Evolutionary conservation across 2,113 vertebrate species (phyloP), one percentile per base, ranked within the genome.

Genomic region (Amblyopsis rosae): DNA sequence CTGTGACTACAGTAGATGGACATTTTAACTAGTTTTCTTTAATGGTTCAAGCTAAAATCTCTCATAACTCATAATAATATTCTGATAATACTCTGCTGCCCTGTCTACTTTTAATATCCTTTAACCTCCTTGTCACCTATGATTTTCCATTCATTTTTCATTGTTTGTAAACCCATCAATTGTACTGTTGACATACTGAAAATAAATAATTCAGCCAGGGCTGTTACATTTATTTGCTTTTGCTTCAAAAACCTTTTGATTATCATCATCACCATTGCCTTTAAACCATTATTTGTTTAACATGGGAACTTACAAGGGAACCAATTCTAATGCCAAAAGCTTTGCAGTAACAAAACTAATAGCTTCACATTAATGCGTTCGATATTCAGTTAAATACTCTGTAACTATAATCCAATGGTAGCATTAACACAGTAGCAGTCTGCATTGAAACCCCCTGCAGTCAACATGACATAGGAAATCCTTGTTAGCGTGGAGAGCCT

Each of bases 121-220:
- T 63, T 67, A 16, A 65, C 47, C 47, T 61, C 56, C 49, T 32
- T 61, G 9, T 58, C 59, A 13, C 48, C 50, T 19, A 51, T 67
- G 16, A 64, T 67, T 76, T 69, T 72, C 56, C 51, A 73, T 78
- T 83, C 9, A 65, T 83, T 76, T 76, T 63, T 79, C 61, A 51
- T 73, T 73, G 59, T 67, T 58, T 48, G 47, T 50, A 50, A 65
- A n/a, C 45, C 46, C 50, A 45, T 62, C 12, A 3, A 41, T 45
- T 77, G 11, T 59, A 50, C 47, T 16, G 45, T 19, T 50, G 54
- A 12, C 35, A 56, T 48, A 1, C 64, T 57, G 12, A 63, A 47
- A n/a, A 7, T 32, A 32, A 11, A 17, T 17, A 16, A 65, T 3
- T 9, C 11, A 5, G 4, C 13, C 26, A 45, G 61, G 5, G 9